Conservation (phyloP, 2,797 vertebrate species). For the Sitta carolinensis region DNA sequence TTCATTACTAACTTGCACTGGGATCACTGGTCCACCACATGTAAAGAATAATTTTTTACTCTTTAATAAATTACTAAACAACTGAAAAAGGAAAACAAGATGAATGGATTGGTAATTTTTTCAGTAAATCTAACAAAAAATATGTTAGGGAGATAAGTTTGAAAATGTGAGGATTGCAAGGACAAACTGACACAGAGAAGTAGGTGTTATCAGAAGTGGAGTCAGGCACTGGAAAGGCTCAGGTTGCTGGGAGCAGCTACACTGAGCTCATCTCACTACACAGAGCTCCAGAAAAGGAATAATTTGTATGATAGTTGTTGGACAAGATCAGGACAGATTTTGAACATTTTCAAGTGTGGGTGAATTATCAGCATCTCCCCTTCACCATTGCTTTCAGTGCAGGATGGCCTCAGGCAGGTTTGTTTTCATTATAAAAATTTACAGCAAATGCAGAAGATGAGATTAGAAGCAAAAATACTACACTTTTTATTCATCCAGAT, state of each 20-base stretch:
- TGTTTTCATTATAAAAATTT: not conserved
- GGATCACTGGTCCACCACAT: not conserved
- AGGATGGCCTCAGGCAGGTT: not conserved
- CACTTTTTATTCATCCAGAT: not conserved
- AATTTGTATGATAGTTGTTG: not conserved
- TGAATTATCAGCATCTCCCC: not conserved
- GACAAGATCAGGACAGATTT: not conserved
- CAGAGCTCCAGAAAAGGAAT: not conserved
- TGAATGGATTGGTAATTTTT: not conserved
- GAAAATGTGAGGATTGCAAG: not conserved
- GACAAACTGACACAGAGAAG: not conserved
- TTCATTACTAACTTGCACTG: not conserved
- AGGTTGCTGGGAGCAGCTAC: not conserved
- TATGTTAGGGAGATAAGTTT: rapidly evolving
- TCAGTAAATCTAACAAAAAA: not conserved
- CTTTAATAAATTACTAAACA: not conserved
- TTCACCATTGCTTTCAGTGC: not conserved
- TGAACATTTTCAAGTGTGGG: not conserved
- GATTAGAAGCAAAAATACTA: not conserved
- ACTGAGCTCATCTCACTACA: not conserved
- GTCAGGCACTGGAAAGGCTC: not conserved
- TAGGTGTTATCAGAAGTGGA: not conserved
- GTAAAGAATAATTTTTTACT: not conserved
- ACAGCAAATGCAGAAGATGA: not conserved
- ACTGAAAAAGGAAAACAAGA: not conserved